These are phyloP conservation scores for Silurus glanis DNA, from an alignment of 2,113 vertebrate species.

Conservation along the genomic window DNA sequence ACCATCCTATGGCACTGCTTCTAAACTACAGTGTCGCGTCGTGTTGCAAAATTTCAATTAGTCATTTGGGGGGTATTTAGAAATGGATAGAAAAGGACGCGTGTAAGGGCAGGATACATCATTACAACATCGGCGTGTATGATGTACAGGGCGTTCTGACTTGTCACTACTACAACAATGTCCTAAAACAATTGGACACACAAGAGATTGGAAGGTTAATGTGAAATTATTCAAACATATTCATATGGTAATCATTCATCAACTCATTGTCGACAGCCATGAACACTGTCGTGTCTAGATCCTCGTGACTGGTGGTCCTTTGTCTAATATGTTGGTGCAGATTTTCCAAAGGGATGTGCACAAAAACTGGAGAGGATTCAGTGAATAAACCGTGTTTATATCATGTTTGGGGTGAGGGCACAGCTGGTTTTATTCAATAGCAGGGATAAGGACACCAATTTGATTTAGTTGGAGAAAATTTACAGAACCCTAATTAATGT, in stretches of 20 bases:
- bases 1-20: not conserved
- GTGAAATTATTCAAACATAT: constrained; percentile 74
- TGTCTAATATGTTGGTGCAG: not conserved
- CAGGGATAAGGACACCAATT: constrained; percentile 34
- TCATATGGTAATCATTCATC: constrained; percentile 65
- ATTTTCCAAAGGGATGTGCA: not conserved
- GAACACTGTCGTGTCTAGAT: constrained; percentile 51
- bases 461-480: constrained; percentile 51
- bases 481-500: not conserved
- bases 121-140: constrained; percentile 10
- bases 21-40: not conserved
- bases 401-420: constrained; percentile 43
- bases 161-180: constrained; percentile 63
- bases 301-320: constrained; percentile 7
- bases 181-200: constrained; percentile 60
- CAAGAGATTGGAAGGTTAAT: constrained; percentile 62
- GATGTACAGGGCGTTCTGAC: constrained; percentile 51
- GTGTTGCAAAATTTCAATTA: not conserved
- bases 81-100: constrained; percentile 1
- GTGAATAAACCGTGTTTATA: constrained; percentile 43
- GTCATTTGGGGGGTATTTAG: not conserved
- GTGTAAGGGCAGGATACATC: constrained; percentile 23
- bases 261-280: constrained; percentile 56
- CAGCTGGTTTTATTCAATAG: constrained; percentile 46
- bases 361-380: constrained; percentile 27